Base-by-base conservation (phyloP, 2,888 invertebrate genomes). In the Synergus umbraculus region DNA sequence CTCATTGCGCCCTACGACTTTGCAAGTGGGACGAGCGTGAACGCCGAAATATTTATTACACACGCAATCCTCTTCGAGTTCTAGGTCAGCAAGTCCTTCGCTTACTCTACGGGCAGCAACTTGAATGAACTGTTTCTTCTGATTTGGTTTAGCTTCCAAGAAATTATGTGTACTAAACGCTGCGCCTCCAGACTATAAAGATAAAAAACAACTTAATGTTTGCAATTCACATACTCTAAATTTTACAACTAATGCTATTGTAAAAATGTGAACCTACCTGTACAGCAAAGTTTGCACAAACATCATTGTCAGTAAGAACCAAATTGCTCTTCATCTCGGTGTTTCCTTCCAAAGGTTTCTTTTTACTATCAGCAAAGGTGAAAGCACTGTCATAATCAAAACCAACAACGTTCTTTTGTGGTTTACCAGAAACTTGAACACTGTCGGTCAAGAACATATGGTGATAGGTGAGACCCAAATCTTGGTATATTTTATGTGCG, bases 211-310 rank as follows among this genome's bases (percentile, higher is more conserved):
- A 44, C 13, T 4, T 54, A 7, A 76, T 60, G 13, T 18, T 1
- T 29, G 60, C 41, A 18, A 58, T 18, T 12, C 12, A 22, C 0
- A 63, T 10, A 4, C 8, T 65, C 9, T 8, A 37, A 29, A 77
- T 18, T 37, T 58, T 43, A 10, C 49, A 65, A 66, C 60, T 63
- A 46, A 43, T 22, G 46, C 37, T 43, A 64, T 49, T 22, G 29
- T 54, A 29, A 41, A 65, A 41, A 66, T 76, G 41, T 54, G 37
- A 81, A 93, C 94, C 94, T 87, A 96, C 95, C 79, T 93, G 92
- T 80, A 95, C 93, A 12, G 95, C 94, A 85, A 96, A 95, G 81
- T 95, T 94, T 54, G 95, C 93, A 91, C 97, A 97, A 86, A 94
- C 93, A 87, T 96, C 95, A 18, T 89, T 86, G 22, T 92, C 83